A percentile compares a stretch with the other conserved stretches of the same genome.
Conservation (phyloP, 1,140 invertebrate genomes). For the Rhagoletis zephyria region DNA sequence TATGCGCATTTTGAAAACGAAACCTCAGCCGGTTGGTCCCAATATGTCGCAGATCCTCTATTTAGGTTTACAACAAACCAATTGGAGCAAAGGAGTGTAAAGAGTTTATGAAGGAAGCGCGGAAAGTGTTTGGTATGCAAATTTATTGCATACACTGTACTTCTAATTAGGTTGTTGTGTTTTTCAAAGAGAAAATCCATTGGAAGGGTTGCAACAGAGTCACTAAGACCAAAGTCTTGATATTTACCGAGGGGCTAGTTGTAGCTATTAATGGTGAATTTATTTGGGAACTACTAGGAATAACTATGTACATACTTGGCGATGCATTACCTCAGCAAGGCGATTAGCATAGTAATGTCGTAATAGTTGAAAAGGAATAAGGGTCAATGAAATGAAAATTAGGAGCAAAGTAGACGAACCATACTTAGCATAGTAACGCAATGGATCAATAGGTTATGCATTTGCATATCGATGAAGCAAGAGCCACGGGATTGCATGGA, state of each 20-base stretch:
- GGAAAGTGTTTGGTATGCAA: conserved; percentile 1
- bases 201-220: background rate
- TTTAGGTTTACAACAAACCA: background rate
- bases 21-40: background rate
- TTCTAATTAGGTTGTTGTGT: conserved; percentile 5
- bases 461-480: background rate
- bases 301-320: too few species aligned
- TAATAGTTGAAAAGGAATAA: background rate
- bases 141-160: conserved; percentile 15
- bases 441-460: background rate
- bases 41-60: background rate
- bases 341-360: background rate
- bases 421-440: background rate
- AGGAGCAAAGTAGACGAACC: background rate
- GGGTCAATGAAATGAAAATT: conserved; percentile 19
- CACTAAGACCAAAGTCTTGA: background rate
- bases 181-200: background rate
- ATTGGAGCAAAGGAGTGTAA: background rate
- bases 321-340: too few species aligned
- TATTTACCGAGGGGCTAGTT: background rate
- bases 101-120: background rate
- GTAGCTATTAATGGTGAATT: background rate
- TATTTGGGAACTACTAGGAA: background rate
- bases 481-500: too few species aligned
- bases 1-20: conserved; percentile 46